A percentile compares a stretch with the other conserved stretches of the same genome.
Evolutionary conservation across 2,113 vertebrate species (phyloP).

Genomic region (Lepus americanus): DNA sequence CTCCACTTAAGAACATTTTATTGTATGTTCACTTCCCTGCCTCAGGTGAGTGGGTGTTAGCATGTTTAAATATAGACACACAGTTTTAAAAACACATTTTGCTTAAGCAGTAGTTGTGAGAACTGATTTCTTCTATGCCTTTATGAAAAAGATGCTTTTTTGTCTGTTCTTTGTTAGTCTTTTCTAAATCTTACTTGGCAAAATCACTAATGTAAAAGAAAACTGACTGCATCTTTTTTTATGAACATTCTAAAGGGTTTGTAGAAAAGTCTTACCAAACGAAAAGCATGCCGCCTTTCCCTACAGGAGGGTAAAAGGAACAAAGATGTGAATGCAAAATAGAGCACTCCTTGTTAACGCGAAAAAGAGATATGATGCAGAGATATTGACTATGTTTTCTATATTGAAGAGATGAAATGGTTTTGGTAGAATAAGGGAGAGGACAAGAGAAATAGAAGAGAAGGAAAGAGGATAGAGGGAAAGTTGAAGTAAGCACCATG

Average conservation of each 20-base stretch:
- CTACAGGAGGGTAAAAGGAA: background rate
- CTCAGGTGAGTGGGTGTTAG: constrained; percentile 20
- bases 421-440: background rate
- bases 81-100: background rate
- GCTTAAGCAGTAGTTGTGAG: constrained; percentile 7
- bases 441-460: background rate
- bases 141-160: background rate
- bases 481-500: background rate
- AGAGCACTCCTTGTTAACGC: background rate
- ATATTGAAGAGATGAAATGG: background rate
- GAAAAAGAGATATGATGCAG: background rate
- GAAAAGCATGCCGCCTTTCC: constrained; percentile 50
- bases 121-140: constrained; percentile 40
- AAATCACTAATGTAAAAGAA: constrained; percentile 60
- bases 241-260: constrained; percentile 33
- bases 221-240: background rate
- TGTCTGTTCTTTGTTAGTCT: background rate
- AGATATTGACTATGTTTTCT: constrained; percentile 23
- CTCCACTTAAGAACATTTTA: fast-evolving
- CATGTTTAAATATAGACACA: constrained; percentile 43
- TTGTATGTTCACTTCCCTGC: background rate
- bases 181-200: constrained; percentile 59
- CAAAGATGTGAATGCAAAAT: constrained; percentile 57
- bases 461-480: background rate
- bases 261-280: background rate